Evolutionary conservation across 1,140 invertebrate species (phyloP).

Genomic region (Formica selysi): DNA sequence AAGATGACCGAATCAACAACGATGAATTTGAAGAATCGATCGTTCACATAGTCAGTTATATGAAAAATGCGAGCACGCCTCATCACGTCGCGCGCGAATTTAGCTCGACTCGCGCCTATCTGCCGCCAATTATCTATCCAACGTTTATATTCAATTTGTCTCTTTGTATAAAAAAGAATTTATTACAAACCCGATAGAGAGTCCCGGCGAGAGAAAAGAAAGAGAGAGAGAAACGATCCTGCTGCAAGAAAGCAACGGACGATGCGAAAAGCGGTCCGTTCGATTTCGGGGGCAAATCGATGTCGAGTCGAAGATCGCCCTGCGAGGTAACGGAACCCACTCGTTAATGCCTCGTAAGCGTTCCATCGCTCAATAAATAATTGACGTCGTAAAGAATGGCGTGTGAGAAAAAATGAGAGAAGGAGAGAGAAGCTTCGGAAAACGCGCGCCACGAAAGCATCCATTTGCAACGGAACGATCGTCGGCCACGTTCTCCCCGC

Average conservation of each 20-base stretch:
- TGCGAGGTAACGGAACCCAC: conserved; percentile 70
- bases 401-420: conserved; percentile 39
- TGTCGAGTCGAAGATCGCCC: conserved; percentile 65
- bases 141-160: conserved; percentile 36
- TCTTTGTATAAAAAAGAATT: conserved; percentile 25
- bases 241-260: background rate
- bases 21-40: conserved; percentile 28
- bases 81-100: conserved; percentile 23
- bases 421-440: conserved; percentile 56
- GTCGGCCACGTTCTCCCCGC: conserved; percentile 1
- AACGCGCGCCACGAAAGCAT: conserved; percentile 16
- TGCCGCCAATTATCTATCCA: conserved; percentile 13
- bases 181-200: background rate
- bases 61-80: conserved; percentile 48
- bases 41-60: conserved; percentile 18
- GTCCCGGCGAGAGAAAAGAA: background rate
- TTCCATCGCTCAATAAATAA: conserved; percentile 70
- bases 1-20: conserved; percentile 10
- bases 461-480: conserved; percentile 53
- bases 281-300: conserved; percentile 76
- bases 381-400: conserved; percentile 70
- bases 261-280: background rate
- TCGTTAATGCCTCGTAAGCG: conserved; percentile 69
- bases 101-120: conserved; percentile 1
- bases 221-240: no score